A percentile compares a stretch with the other conserved stretches of the same genome.
Conservation (phyloP, 2,113 vertebrate genomes). For the Cyanoliseus patagonus region DNA sequence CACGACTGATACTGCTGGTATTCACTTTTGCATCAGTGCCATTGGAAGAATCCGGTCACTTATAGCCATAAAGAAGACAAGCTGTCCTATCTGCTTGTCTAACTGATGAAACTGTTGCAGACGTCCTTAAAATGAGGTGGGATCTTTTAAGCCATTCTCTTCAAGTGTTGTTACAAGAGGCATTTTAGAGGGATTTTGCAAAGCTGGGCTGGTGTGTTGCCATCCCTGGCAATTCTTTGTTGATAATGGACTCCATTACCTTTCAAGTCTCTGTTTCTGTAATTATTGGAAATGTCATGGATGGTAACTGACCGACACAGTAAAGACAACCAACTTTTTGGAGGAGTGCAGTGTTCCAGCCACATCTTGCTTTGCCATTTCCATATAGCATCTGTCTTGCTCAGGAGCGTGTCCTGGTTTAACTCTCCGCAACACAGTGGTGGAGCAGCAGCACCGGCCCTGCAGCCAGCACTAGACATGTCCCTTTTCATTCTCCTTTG, state of each 20-base stretch:
- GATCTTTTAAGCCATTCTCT: conserved; percentile 14
- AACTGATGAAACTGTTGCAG: background rate
- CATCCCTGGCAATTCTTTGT: conserved; percentile 60
- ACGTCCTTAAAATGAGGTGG: conserved; percentile 11
- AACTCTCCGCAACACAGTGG: conserved; percentile 25
- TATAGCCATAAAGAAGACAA: background rate
- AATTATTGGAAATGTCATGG: conserved; percentile 52
- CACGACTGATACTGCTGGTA: background rate
- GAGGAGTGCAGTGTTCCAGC: background rate
- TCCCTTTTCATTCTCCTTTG: conserved; percentile 30
- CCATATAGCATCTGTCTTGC: background rate
- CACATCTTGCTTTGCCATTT: conserved; percentile 8
- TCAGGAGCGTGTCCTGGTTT: conserved; percentile 30
- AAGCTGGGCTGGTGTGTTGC: conserved; percentile 21
- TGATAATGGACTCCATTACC: conserved; percentile 48
- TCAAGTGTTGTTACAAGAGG: conserved; percentile 26
- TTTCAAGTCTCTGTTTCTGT: conserved; percentile 40
- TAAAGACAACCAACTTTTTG: conserved; percentile 32
- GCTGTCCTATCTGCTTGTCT: background rate
- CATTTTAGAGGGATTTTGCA: conserved; percentile 43
- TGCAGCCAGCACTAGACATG: background rate
- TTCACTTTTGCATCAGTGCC: background rate
- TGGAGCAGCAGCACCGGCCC: background rate
- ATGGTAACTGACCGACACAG: conserved; percentile 4
- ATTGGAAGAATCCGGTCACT: background rate